Base-by-base conservation (phyloP, 2,888 invertebrate species). In the Fragum whitleyi region DNA sequence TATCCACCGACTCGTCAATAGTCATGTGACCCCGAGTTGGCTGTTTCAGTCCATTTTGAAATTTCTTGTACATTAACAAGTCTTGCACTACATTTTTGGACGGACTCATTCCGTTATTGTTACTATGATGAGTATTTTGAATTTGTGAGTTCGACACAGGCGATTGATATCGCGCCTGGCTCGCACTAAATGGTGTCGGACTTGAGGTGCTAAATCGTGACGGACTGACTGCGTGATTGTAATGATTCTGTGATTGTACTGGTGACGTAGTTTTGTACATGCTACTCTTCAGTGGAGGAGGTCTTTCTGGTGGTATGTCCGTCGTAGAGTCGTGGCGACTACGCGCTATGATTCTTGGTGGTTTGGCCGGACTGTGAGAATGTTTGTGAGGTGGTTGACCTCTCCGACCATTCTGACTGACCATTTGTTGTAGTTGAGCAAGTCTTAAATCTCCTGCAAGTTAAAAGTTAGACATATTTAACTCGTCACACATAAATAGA, bases 61-160 rank as follows among this genome's bases (percentile, higher is more conserved):
- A 85, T 67, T 82, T 79, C 79, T 85, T 85, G 71, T 85, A 85
- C 85, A 81, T 85, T 23, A 85, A 47, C 26, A 85, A 85, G 62
- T 85, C 85, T 53, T 85, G 85, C 42, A 85, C 81, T 26, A 82
- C 81, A 78, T 70, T 81, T 76, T 79, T 79, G 19, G 85, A 81
- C 28, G 85, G 81, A 75, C 81, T 82, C 42, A 39, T 11, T 23
- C 65, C 36, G 61, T 77, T 77, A 73, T 72, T 61, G 23, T 69
- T 69, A 23, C 62, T 47, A 0, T 62, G 28, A 21, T n/a, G 19
- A 21, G 70, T 65, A 36, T 36, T 47, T 39, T 62, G n/a, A 23
- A 55, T 70, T 16, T 61, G 47, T 21, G 55, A 36, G 75, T 70
- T 80, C 19, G 85, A 79, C 55, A 76, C 72, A 21, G 74, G n/a